Evolutionary conservation across 1,140 invertebrate genomes (phyloP).

Genomic region (Triops cancriformis): DNA sequence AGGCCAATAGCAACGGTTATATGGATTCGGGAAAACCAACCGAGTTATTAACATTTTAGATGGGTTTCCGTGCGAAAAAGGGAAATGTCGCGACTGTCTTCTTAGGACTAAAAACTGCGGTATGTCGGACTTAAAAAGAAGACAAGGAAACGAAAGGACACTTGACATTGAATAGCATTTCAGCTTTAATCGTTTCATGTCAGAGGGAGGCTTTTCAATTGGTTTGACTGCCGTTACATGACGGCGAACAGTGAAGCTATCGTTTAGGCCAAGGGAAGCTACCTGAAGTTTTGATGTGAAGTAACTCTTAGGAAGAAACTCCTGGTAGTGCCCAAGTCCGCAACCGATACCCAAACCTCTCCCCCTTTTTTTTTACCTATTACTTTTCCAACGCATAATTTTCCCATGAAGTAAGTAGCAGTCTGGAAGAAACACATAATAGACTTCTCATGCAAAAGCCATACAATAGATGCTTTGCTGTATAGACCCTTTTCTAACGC

Average conservation of each 20-base stretch:
- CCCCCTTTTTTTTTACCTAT: slow-evolving; percentile 6
- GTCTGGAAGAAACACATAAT: background rate
- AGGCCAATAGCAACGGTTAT: too few species aligned
- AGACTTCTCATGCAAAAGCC: background rate
- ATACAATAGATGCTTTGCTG: background rate
- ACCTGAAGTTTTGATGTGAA: background rate
- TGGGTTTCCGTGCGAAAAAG: too few species aligned
- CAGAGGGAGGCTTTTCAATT: background rate
- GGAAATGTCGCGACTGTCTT: too few species aligned
- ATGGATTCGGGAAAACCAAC: too few species aligned
- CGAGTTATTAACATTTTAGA: too few species aligned
- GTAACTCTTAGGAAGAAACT: background rate
- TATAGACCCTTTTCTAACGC: background rate
- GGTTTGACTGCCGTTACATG: background rate
- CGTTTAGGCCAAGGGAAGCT: background rate
- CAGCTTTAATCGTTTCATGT: background rate
- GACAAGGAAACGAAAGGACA: too few species aligned
- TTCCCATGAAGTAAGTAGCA: background rate
- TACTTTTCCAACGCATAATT: background rate
- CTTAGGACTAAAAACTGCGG: too few species aligned
- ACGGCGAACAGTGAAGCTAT: background rate
- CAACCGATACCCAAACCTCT: background rate
- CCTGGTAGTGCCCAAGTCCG: background rate
- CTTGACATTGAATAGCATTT: background rate
- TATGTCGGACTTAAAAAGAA: too few species aligned